phyloP scores from a whole-genome alignment of 2,113 vertebrate genomes.

The Piliocolobus tephrosceles region DNA sequence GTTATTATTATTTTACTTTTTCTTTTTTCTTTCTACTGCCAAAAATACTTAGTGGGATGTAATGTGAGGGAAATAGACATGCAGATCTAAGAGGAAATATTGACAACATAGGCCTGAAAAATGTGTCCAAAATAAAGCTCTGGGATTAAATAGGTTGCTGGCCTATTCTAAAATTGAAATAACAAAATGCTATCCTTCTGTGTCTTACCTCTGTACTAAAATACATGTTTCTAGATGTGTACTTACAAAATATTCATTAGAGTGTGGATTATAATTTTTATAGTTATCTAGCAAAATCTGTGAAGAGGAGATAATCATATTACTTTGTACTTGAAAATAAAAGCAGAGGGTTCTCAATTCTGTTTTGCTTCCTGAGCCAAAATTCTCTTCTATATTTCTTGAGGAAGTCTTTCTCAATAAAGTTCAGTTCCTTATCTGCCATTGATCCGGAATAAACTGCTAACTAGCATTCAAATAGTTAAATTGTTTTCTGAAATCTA shows the following conservation, averaged over 20 bases:
- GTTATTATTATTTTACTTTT: slow-evolving; percentile 3
- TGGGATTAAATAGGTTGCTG: neutral
- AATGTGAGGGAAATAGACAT: neutral
- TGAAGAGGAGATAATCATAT: neutral
- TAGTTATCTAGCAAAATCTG: neutral
- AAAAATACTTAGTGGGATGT: neutral
- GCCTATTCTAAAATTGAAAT: neutral
- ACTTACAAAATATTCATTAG: neutral
- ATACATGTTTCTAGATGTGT: neutral
- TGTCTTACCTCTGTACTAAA: neutral
- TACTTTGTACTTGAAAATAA: neutral
- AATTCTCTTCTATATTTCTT: neutral
- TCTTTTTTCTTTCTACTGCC: neutral
- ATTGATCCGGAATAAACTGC: neutral
- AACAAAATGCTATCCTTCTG: neutral
- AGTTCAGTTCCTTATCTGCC: neutral
- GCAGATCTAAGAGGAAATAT: neutral
- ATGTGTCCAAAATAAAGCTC: neutral
- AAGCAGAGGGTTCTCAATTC: neutral
- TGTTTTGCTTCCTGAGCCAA: neutral
- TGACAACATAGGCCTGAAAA: neutral
- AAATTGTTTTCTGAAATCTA: slow-evolving; percentile 32
- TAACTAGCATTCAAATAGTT: neutral
- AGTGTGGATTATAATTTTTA: neutral
- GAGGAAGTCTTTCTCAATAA: neutral